Evolutionary conservation across 2,113 vertebrate species (phyloP), one percentile per base, ranked within the genome.

Genomic region (human): DNA sequence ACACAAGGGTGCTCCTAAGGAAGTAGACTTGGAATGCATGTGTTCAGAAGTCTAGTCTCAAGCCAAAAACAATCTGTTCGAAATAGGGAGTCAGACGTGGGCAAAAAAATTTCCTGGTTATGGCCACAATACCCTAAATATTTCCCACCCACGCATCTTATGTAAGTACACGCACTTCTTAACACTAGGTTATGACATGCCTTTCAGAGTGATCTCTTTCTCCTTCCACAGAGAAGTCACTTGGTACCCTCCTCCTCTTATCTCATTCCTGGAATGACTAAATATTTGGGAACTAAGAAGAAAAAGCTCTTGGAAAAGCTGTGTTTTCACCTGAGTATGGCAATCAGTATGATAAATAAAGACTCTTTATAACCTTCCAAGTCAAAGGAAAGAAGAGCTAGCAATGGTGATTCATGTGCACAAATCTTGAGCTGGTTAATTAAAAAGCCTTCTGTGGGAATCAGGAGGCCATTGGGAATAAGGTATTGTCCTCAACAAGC

Each of bases 1-100:
- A 91, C 86, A 40, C 27, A 45, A 96, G 87, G 91, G 80, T 27
- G 66, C 84, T 93, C 82, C 85, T 61, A 52, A 80, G 86, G 79
- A 95, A 94, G 89, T 3, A 73, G 82, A 55, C 48, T 93, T 76
- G 87, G 89, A 93, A 89, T 43, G 78, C 20, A 8, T 22, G 43
- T 86, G 72, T 88, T 87, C 35, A 66, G 18, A 43, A 73, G 32
- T 76, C 79, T 59, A 16, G 45, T 73, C 82, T 78, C 57, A 78
- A 80, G 27, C 66, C 83, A 50, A 12, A 92, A 94, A 90, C 7
- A 61, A 76, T 32, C 40, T 73, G 45, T 75, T 94, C 22, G 43
- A 64, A 93, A 94, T 0, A 79, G 50, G 40, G 27, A 83, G 43
- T 64, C 17, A 23, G 48, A 61, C 22, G 7, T 25, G 70, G 55